Conservation (phyloP, 2,888 invertebrate genomes). For the Diabrotica balteata region DNA sequence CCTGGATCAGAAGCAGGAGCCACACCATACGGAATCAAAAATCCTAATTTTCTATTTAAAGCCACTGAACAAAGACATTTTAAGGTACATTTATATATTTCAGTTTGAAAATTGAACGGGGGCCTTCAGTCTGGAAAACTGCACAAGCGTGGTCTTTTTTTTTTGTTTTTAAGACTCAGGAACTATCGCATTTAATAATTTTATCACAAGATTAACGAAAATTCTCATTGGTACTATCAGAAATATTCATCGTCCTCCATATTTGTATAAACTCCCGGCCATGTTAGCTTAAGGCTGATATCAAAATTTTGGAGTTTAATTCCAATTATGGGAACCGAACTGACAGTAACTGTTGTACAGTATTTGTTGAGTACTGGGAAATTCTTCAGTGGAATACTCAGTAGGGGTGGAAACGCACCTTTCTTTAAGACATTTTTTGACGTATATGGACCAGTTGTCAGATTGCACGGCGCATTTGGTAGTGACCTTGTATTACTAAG, state of each 20-base stretch:
- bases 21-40: slow-evolving; percentile 63
- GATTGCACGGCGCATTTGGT: slow-evolving; percentile 70
- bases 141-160: slow-evolving; percentile 71
- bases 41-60: slow-evolving; percentile 70
- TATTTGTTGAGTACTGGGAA: too few species aligned
- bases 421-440: slow-evolving; percentile 60
- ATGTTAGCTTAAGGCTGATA: slow-evolving; percentile 62
- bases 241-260: too few species aligned
- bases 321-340: slow-evolving; percentile 69
- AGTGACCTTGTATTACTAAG: slow-evolving; percentile 70
- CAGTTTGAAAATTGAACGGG: slow-evolving; percentile 65
- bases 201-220: too few species aligned
- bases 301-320: slow-evolving; percentile 68
- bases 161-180: slow-evolving; percentile 66
- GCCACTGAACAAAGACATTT: slow-evolving; percentile 68
- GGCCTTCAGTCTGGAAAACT: slow-evolving; percentile 69
- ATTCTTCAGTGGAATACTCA: too few species aligned
- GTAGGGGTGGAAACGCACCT: too few species aligned
- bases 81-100: slow-evolving; percentile 73
- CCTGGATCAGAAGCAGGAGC: slow-evolving; percentile 66
- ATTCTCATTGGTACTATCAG: too few species aligned
- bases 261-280: too few species aligned
- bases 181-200: too few species aligned
- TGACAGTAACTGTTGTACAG: slow-evolving; percentile 62
- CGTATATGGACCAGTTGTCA: slow-evolving; percentile 71